Percentiles rank a stretch among this genome's conserved stretches.
These are phyloP conservation scores for Aplochiton taeniatus DNA, from an alignment of 2,797 vertebrate species.

Conservation along the genomic window DNA sequence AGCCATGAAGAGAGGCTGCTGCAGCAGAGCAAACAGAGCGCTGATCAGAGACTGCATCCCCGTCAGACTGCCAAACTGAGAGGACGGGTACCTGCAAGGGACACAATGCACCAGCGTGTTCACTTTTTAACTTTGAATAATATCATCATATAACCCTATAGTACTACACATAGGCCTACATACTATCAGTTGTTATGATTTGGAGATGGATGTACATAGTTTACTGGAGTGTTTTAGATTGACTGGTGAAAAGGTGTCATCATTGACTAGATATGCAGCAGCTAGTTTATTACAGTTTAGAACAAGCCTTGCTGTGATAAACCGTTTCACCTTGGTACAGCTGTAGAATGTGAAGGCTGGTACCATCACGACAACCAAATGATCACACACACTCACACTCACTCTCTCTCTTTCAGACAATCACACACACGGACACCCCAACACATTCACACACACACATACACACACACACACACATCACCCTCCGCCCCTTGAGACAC, in stretches of 20 bases:
- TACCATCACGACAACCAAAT: background rate
- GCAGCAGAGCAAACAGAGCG: constrained; percentile 94
- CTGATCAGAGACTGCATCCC: constrained; percentile 97
- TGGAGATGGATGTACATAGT: too few relatives aligned
- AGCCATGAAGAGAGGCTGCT: constrained; percentile 96
- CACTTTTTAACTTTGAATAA: too few relatives aligned
- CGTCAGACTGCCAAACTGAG: constrained; percentile 96
- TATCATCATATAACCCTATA: too few relatives aligned
- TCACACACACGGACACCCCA: background rate
- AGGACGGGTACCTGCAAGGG: constrained; percentile 90
- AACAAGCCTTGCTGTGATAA: too few relatives aligned
- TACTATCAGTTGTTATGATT: too few relatives aligned
- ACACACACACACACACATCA: background rate
- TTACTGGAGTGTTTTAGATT: too few relatives aligned
- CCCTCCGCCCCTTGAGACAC: constrained; percentile 56
- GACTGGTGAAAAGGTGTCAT: too few relatives aligned
- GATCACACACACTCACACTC: background rate
- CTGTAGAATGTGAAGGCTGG: background rate
- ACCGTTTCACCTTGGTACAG: too few relatives aligned
- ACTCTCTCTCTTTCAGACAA: background rate
- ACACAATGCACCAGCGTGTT: constrained; percentile 26
- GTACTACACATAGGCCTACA: too few relatives aligned
- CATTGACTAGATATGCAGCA: too few relatives aligned
- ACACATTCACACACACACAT: background rate
- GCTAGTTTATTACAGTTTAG: too few relatives aligned